Conservation (phyloP, 2,888 invertebrate genomes). For the Drosophila siamana region DNA sequence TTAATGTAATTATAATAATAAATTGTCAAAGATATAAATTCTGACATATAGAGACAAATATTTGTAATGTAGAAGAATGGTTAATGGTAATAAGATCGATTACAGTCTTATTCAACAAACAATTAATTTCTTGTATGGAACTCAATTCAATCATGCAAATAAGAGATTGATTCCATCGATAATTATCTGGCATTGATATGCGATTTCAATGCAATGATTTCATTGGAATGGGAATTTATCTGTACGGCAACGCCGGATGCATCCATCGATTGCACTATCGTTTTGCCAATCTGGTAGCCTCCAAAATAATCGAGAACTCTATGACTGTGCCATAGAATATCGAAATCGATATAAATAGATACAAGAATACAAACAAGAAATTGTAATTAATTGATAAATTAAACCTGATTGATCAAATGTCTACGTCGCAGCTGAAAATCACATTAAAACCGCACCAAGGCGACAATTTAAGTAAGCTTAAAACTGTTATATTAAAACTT, state of each 20-base stretch:
- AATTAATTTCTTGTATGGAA: too few species aligned
- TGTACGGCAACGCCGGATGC: constrained; percentile 26
- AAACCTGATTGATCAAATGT: constrained; percentile 15
- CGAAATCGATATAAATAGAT: background rate
- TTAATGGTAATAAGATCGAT: too few species aligned
- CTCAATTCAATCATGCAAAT: background rate
- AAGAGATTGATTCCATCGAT: background rate
- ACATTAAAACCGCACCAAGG: background rate
- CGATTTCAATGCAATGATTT: background rate
- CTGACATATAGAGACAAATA: background rate
- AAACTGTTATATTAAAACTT: constrained; percentile 5
- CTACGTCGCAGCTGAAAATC: constrained; percentile 2
- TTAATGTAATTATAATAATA: background rate
- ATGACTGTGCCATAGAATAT: constrained; percentile 1
- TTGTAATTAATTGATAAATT: background rate
- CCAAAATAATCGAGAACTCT: constrained; percentile 33
- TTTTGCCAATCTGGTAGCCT: constrained; percentile 27
- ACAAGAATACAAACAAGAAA: background rate
- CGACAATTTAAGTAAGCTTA: constrained; percentile 15
- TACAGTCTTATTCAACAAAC: too few species aligned
- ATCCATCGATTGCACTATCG: constrained; percentile 45
- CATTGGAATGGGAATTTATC: constrained; percentile 5
- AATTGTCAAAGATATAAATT: background rate
- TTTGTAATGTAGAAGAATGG: background rate
- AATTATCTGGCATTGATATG: background rate